Percentiles rank a stretch among this genome's conserved stretches.
Conservation (phyloP, 2,113 vertebrate genomes). For the Oceanodroma tethys region DNA sequence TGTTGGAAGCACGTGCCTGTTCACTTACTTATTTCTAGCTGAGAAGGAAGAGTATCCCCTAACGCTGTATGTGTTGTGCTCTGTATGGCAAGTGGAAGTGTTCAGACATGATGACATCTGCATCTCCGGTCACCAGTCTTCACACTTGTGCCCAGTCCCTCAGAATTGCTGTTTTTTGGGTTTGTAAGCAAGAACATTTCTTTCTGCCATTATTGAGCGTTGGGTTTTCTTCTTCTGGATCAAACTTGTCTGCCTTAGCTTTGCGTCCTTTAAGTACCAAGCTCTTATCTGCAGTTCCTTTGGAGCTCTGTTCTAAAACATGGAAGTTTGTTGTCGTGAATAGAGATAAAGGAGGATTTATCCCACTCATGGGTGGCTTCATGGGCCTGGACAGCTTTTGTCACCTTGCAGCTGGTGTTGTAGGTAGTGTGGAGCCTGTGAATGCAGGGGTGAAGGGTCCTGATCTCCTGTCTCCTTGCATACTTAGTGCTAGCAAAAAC, state of each 20-base stretch:
- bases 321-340: not conserved
- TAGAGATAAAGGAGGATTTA: not conserved
- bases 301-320: not conserved
- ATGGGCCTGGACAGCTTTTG: not conserved
- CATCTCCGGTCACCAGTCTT: not conserved
- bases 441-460: fast-evolving
- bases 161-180: not conserved
- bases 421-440: not conserved
- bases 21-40: not conserved
- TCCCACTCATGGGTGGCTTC: not conserved
- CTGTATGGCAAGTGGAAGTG: not conserved
- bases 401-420: not conserved
- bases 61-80: not conserved
- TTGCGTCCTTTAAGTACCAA: not conserved
- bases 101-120: not conserved
- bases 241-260: not conserved
- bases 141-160: not conserved
- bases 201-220: not conserved
- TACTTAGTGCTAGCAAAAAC: not conserved
- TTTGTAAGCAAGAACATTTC: not conserved
- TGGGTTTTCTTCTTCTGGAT: not conserved
- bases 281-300: not conserved
- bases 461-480: not conserved
- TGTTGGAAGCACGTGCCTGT: not conserved
- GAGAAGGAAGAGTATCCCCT: not conserved